Base-by-base conservation (phyloP, 2,797 vertebrate genomes). In the Mormyrops attenuatus region DNA sequence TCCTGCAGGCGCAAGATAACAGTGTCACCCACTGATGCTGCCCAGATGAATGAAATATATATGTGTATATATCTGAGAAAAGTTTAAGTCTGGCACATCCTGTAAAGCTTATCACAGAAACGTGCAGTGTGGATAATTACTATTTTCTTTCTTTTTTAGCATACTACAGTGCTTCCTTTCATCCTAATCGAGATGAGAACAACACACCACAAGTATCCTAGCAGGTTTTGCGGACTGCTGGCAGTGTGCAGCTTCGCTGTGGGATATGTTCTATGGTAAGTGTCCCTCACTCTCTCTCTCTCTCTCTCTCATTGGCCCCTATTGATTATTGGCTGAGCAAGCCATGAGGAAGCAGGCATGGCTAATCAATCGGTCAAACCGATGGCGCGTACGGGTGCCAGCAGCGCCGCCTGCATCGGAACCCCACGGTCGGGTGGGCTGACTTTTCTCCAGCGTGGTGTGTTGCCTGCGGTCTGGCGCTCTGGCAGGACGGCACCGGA, bases 101-200 rank as follows among this genome's bases (percentile, higher is more conserved):
- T 41, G 15, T 84, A 50, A 26, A 17, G n/a, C n/a, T 84, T 26
- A 85, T 85, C 34, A 17, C 38, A 44, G 44, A 85, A 50, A 47
- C 41, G 44, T 85, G 41, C 80, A 47, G 44, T 22, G 41, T 26
- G 52, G 52, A 30, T 87, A 55, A 87, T 87, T 34, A 87, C 13
- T 30, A 55, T 91, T 77, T 93, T 89, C 95, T 87, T 94, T 87
- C 55, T 90, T 88, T 94, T 94, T 85, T 95, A 99, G 98, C 98
- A 99, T 94, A 99, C 98, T 73, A 99, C 98, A 0, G 98, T 99
- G 66, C 96, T 99, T 55, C 98, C 98, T 87, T 99, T 99, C 95
- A 97, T 99, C 95, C 96, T 99, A 95, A 99, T 99, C 87, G 97
- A 99, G 96, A 99, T 99, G 98, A 96, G 98, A 95, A 99, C 98